These are phyloP conservation scores for Panthera tigris DNA, from an alignment of 2,113 vertebrate genomes.

Conservation along the genomic window DNA sequence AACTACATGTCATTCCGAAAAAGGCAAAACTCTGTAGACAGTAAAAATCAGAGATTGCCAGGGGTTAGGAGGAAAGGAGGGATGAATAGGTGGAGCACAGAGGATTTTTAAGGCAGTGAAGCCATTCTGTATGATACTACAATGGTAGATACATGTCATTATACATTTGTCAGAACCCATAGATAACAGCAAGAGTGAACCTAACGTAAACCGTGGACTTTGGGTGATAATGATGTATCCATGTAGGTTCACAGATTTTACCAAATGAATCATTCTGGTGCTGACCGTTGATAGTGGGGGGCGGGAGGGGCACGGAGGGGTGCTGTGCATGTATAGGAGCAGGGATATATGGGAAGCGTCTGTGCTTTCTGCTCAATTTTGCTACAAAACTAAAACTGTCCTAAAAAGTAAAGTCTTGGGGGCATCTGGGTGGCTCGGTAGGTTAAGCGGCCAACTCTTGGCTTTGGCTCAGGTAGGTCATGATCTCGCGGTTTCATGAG, in stretches of 20 bases:
- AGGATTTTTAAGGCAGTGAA: background rate
- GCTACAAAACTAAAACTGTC: background rate
- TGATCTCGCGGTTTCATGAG: too few species aligned
- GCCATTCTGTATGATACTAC: background rate
- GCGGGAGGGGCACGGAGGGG: background rate
- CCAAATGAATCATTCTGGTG: background rate
- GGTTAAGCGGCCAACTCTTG: too few species aligned
- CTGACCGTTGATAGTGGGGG: accelerated
- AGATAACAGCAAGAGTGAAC: background rate
- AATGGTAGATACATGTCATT: background rate
- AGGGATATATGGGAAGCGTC: background rate
- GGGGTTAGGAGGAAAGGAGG: background rate
- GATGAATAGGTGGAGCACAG: background rate
- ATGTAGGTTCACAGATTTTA: too few species aligned
- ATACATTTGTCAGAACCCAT: background rate
- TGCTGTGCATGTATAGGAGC: accelerated
- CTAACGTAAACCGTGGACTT: background rate
- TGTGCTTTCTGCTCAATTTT: background rate
- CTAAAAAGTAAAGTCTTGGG: background rate
- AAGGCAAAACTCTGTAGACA: background rate
- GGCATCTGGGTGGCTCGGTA: background rate
- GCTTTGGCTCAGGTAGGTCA: too few species aligned
- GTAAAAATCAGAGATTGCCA: background rate
- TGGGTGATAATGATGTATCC: background rate
- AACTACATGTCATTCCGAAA: background rate